Percentiles rank a stretch among this genome's conserved stretches.
phyloP scores from a whole-genome alignment of 2,888 invertebrate genomes.

The Perizoma affinitatum region DNA sequence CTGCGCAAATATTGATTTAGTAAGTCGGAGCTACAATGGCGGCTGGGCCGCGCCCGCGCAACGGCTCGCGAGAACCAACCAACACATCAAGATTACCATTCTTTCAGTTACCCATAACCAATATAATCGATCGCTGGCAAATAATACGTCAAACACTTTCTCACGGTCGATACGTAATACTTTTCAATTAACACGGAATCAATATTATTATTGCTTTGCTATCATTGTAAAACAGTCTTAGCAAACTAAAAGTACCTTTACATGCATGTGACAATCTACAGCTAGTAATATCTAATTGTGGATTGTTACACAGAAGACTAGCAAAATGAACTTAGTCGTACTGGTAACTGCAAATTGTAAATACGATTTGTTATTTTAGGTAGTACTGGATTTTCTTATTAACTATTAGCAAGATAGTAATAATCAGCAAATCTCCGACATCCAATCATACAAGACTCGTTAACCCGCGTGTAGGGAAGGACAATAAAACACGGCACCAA shows the following conservation, averaged over 20 bases:
- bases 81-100: slow-evolving; percentile 51
- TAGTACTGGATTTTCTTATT: neutral
- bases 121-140: slow-evolving; percentile 54
- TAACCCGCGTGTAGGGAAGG: slow-evolving; percentile 16
- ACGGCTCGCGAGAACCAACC: slow-evolving; percentile 38
- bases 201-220: neutral
- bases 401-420: slow-evolving; percentile 15
- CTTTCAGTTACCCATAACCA: slow-evolving; percentile 52
- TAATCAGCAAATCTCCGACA: slow-evolving; percentile 17
- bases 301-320: no score
- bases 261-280: no score
- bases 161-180: slow-evolving; percentile 39
- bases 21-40: slow-evolving; percentile 77
- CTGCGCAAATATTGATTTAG: slow-evolving; percentile 84
- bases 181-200: slow-evolving; percentile 16
- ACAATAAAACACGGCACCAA: slow-evolving; percentile 29
- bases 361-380: no score
- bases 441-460: slow-evolving; percentile 22
- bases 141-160: slow-evolving; percentile 49
- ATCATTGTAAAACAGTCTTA: neutral
- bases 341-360: no score
- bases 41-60: slow-evolving; percentile 52
- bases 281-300: no score
- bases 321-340: no score
- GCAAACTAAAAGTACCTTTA: no score